Evolutionary conservation across 2,888 invertebrate species (phyloP), one percentile per base, ranked within the genome.

Genomic region (Baccha elongata): DNA sequence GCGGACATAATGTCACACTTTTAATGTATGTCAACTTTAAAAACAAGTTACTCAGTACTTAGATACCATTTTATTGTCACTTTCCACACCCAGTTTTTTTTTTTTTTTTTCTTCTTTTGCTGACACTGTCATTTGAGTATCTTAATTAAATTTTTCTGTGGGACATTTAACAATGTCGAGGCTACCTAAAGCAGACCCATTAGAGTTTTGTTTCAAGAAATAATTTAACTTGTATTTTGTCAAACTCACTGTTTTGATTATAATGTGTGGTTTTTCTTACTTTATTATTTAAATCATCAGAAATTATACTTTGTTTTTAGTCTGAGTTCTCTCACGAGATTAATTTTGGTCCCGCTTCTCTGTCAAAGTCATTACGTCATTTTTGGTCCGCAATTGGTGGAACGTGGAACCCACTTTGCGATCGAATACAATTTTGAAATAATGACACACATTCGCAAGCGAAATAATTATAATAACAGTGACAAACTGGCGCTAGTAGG

Each of bases 41-140:
- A 80, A 80, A 75, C 75, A 69, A 80, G 69, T 75, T 60, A 42
- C 60, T 60, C 69, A 64, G 68, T 74, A 69, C 80, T 74, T 80
- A 74, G 74, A 69, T 58, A 55, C 64, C 46, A 69, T 74, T 80
- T 80, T 52, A 64, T 75, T 74, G 75, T 64, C 75, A 75, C 75
- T 69, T 69, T 80, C 80, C 80, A 80, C 80, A 75, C 80, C 80
- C 75, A 75, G 55, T 60, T 71, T 53, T 68, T 37, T 52, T 52
- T 60, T 46, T 8, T 52, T 75, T 32, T 40, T 8, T 37, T n/a
- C n/a, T n/a, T n/a, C n/a, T 37, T 6, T 6, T 35, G 19, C 50
- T 46, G 40, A 23, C 50, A 23, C 42, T 40, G 35, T 48, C 13
- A 21, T 52, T 62, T 13, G 50, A 11, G 17, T 19, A 42, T 19